Conservation (phyloP, 2,888 invertebrate species). For the Entomobrya proxima region DNA sequence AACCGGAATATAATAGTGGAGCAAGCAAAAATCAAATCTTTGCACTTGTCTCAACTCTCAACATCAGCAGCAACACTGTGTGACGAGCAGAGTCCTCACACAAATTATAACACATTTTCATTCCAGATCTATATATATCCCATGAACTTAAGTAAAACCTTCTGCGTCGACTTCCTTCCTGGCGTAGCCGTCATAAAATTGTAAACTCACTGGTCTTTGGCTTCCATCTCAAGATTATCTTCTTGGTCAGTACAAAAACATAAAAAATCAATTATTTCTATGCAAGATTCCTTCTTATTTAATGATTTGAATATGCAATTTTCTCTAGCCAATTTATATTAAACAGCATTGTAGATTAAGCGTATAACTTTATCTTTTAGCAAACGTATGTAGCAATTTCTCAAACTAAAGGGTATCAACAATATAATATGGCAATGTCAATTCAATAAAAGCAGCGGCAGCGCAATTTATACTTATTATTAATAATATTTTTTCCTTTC, state of each 20-base stretch:
- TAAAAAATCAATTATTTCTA: slow-evolving; percentile 48
- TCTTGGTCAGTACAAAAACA: slow-evolving; percentile 59
- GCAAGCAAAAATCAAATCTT: slow-evolving; percentile 22
- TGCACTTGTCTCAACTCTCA: background rate
- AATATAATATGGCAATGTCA: too few relatives aligned
- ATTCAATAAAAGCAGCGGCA: background rate
- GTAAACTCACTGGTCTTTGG: slow-evolving; percentile 26
- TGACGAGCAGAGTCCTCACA: background rate
- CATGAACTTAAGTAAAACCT: background rate
- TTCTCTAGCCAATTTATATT: background rate
- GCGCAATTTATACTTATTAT: background rate
- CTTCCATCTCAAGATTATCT: slow-evolving; percentile 32
- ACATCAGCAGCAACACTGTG: background rate
- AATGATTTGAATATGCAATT: background rate
- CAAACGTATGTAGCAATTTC: background rate
- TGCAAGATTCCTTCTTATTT: background rate
- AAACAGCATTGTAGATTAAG: background rate
- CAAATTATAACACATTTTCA: slow-evolving; percentile 19
- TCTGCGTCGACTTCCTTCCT: slow-evolving; percentile 20
- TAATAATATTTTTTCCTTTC: background rate
- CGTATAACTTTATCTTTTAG: too few relatives aligned
- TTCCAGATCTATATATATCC: background rate
- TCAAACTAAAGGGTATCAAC: too few relatives aligned
- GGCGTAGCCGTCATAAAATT: background rate
- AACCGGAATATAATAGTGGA: slow-evolving; percentile 13